Evolutionary conservation across 2,797 vertebrate genomes (phyloP), one percentile per base, ranked within the genome.

Genomic region (Gymnopithys bicolor): DNA sequence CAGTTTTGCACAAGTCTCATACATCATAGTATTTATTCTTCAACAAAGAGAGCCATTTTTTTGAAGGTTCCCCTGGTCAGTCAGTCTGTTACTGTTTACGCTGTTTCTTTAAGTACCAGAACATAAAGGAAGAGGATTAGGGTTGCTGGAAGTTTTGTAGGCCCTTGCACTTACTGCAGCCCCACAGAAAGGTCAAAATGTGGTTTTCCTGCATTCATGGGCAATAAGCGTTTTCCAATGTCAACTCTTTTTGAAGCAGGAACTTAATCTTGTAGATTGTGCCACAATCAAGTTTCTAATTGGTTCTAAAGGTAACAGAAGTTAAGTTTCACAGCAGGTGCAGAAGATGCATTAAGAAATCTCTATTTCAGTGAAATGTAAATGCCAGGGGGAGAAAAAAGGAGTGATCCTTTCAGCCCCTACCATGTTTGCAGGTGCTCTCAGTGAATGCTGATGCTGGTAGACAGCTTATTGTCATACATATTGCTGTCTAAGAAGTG

Each of bases 281-380:
- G 43, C 73, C 69, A 62, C 79, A 75, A 43, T 87, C 62, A 66
- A 69, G 62, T 70, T 43, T 52, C 16, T 85, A 93, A 75, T 81
- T 85, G 48, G 19, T 78, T 83, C 58, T 75, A 53, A 95, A 95
- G 78, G 56, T 41, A 85, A 71, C 18, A 78, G n/a, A 55, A 93
- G 64, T 66, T 92, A n/a, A 22, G 12, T 92, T 84, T 87, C 84
- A 67, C 75, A 84, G 84, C 74, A 89, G 78, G 78, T 58, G 75
- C 64, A 58, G 60, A 77, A 78, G 49, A 74, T 93, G 49, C 58
- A n/a, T 23, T 82, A 89, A 75, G 60, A 87, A 90, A 87, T 75
- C 68, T 89, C 53, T 74, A 22, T 79, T 94, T 81, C 69, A 78
- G 81, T 67, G 62, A 89, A 87, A 89, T 69, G 79, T n/a, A 73